Conservation (phyloP, 92 coral and sea anemone genomes). For the Phenganax marumi region DNA sequence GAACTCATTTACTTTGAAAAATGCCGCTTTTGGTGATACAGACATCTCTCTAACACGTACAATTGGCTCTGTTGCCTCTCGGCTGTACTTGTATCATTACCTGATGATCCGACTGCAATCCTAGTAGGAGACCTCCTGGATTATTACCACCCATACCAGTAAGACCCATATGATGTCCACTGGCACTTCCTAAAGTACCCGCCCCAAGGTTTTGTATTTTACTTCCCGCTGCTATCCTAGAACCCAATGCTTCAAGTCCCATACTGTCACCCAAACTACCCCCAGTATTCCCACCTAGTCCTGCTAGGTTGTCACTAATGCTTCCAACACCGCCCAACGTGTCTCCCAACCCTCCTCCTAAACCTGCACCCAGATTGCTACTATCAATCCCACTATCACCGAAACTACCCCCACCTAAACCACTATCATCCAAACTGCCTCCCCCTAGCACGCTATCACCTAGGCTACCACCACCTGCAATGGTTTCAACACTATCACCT, state of each 20-base stretch:
- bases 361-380: background rate
- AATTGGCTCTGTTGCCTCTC: background rate
- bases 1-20: too few relatives aligned
- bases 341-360: background rate
- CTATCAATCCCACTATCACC: constrained; percentile 26
- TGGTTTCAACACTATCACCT: background rate
- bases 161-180: background rate
- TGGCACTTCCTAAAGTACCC: background rate
- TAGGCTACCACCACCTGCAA: background rate
- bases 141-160: background rate
- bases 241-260: constrained; percentile 11
- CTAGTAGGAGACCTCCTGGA: background rate
- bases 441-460: background rate
- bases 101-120: constrained; percentile 5
- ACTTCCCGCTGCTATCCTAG: constrained; percentile 14
- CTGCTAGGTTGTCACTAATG: constrained; percentile 11
- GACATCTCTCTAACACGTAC: too few relatives aligned
- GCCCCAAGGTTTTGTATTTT: background rate
- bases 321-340: background rate
- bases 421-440: background rate
- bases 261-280: constrained; percentile 14
- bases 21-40: too few relatives aligned
- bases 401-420: background rate
- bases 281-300: constrained; percentile 21
- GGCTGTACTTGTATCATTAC: background rate